Conservation (phyloP, 1,140 invertebrate species). For the Drosophila lacteicornis region DNA sequence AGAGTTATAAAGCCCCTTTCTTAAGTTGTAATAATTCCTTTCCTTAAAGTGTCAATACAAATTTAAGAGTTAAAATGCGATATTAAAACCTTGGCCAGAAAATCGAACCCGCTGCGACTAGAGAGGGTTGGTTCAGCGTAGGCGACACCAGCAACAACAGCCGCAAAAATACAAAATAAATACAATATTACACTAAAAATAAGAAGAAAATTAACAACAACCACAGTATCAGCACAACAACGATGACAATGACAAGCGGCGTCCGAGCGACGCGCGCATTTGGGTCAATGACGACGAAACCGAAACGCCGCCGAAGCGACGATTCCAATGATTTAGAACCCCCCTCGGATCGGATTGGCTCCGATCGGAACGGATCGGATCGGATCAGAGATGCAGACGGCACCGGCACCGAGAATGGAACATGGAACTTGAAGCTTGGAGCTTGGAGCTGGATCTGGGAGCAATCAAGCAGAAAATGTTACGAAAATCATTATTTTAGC, state of each 20-base stretch:
- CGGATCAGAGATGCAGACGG: slow-evolving; percentile 34
- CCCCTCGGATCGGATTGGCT: slow-evolving; percentile 20
- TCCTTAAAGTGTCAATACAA: too few relatives aligned
- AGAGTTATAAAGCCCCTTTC: too few relatives aligned
- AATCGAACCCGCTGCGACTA: background rate
- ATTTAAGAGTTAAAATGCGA: background rate
- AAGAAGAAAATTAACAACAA: slow-evolving; percentile 13
- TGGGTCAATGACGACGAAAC: slow-evolving; percentile 80
- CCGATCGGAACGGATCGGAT: slow-evolving; percentile 18
- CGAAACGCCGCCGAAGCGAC: slow-evolving; percentile 53
- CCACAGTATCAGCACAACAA: slow-evolving; percentile 1
- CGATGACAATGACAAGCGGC: slow-evolving; percentile 78
- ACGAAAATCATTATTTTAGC: slow-evolving; percentile 78
- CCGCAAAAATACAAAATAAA: slow-evolving; percentile 15
- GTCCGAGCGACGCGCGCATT: slow-evolving; percentile 74
- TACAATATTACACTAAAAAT: slow-evolving; percentile 12
- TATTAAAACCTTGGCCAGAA: background rate
- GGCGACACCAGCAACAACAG: slow-evolving; percentile 33
- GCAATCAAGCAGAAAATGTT: slow-evolving; percentile 81
- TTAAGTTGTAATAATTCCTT: background rate
- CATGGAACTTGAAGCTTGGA: slow-evolving; percentile 13
- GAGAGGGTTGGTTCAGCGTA: slow-evolving; percentile 26
- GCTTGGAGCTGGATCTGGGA: slow-evolving; percentile 39
- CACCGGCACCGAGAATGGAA: slow-evolving; percentile 44
- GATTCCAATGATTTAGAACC: slow-evolving; percentile 75